phyloP scores from a whole-genome alignment of 2,888 invertebrate species.

The Anarsia innoxiella region DNA sequence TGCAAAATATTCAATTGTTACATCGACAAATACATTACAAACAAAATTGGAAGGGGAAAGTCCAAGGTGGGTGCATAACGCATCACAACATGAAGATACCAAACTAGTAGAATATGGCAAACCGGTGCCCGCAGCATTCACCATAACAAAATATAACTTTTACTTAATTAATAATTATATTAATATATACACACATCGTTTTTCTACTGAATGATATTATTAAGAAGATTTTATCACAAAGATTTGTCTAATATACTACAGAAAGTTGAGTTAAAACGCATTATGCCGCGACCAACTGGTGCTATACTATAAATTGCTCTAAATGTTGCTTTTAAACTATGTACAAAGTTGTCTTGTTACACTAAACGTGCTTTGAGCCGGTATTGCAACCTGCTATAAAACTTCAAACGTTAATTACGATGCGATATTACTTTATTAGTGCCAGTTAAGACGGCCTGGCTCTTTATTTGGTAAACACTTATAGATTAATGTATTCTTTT shows the following conservation, averaged over 20 bases:
- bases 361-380: too few relatives aligned
- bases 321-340: too few relatives aligned
- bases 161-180: slow-evolving; percentile 48
- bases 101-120: slow-evolving; percentile 46
- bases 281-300: slow-evolving; percentile 26
- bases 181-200: slow-evolving; percentile 49
- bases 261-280: slow-evolving; percentile 43
- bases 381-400: too few relatives aligned
- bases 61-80: slow-evolving; percentile 44
- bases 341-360: too few relatives aligned
- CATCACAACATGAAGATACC: slow-evolving; percentile 27
- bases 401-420: too few relatives aligned
- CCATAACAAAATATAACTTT: slow-evolving; percentile 69
- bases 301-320: slow-evolving; percentile 5
- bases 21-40: slow-evolving; percentile 46
- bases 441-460: too few relatives aligned
- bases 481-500: too few relatives aligned
- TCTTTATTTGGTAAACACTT: too few relatives aligned
- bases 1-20: slow-evolving; percentile 73
- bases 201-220: slow-evolving; percentile 57
- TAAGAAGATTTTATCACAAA: slow-evolving; percentile 62
- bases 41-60: slow-evolving; percentile 30
- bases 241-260: slow-evolving; percentile 59
- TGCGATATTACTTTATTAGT: too few relatives aligned
- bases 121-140: slow-evolving; percentile 50